phyloP scores from a whole-genome alignment of 2,888 invertebrate species.

The Trissolcus japonicus region DNA sequence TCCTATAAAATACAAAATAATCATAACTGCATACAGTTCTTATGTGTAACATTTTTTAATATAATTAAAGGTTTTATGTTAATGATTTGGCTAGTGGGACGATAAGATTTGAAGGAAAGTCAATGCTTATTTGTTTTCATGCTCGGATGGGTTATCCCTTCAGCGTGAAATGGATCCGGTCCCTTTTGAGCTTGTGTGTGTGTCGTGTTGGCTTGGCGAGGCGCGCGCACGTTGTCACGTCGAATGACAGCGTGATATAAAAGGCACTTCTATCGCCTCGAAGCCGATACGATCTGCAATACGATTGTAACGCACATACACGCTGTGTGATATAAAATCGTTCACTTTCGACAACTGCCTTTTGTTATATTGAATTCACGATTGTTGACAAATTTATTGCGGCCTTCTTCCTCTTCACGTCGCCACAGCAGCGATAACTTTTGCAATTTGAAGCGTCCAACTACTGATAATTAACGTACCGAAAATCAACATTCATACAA shows the following conservation, averaged over 20 bases:
- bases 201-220: constrained; percentile 27
- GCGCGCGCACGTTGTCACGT: constrained; percentile 56
- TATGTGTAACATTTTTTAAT: too few relatives aligned
- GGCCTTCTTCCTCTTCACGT: constrained; percentile 4
- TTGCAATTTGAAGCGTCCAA: background rate
- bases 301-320: constrained; percentile 60
- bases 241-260: constrained; percentile 62
- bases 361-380: constrained; percentile 49
- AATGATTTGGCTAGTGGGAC: constrained; percentile 29
- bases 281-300: constrained; percentile 63
- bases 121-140: constrained; percentile 69
- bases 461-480: too few relatives aligned
- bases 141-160: constrained; percentile 66
- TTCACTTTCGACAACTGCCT: constrained; percentile 45
- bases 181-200: constrained; percentile 50
- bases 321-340: constrained; percentile 53
- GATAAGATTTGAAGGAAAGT: constrained; percentile 66
- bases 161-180: constrained; percentile 67
- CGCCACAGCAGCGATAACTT: background rate
- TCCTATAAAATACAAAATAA: too few relatives aligned
- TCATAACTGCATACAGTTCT: too few relatives aligned
- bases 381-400: constrained; percentile 52
- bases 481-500: background rate
- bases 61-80: background rate
- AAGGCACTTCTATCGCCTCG: constrained; percentile 59